These are phyloP conservation scores for Myotis daubentonii DNA, from an alignment of 2,797 vertebrate genomes.

Conservation along the genomic window DNA sequence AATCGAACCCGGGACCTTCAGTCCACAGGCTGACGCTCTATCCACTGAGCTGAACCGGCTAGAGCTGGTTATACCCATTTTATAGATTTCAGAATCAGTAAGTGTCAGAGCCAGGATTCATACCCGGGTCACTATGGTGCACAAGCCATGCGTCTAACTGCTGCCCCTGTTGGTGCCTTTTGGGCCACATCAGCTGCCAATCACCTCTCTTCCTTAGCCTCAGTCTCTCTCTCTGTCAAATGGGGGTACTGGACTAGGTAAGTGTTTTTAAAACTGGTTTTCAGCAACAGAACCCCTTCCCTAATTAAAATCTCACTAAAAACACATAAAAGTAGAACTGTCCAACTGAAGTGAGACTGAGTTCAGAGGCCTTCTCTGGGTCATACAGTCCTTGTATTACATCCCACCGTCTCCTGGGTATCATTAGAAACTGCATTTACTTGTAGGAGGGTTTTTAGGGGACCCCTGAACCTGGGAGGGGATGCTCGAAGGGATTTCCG, in stretches of 20 bases:
- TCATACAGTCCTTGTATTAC: neutral
- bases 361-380: neutral
- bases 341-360: neutral
- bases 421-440: neutral
- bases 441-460: neutral
- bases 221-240: neutral
- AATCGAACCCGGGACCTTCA: no score
- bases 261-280: neutral
- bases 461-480: neutral
- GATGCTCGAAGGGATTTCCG: neutral
- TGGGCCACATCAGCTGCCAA: neutral
- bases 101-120: neutral
- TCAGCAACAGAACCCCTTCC: constrained; percentile 9
- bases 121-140: fast-evolving
- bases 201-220: neutral
- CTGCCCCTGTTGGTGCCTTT: neutral
- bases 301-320: neutral
- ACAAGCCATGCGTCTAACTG: neutral
- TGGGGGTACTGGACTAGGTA: neutral
- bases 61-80: neutral
- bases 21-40: no score
- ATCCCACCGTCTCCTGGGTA: neutral
- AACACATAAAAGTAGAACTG: neutral
- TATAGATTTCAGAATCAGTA: neutral
- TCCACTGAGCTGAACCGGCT: no score